Conservation (phyloP, 2,888 invertebrate genomes). For the Ennomos quercinarius region DNA sequence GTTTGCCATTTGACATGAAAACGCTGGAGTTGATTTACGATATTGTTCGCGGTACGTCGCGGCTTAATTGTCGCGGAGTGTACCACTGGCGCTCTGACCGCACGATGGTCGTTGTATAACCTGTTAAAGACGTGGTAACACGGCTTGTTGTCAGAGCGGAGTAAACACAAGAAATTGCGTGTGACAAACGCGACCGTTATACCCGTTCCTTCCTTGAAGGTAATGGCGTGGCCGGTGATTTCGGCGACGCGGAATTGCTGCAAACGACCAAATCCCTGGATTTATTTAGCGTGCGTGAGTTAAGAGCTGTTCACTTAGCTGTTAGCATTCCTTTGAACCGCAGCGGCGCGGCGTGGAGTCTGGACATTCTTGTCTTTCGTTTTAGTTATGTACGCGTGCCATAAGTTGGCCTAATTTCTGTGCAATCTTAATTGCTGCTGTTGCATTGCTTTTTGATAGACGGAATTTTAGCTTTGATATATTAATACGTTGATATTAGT, state of each 20-base stretch:
- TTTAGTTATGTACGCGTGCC: constrained; percentile 25
- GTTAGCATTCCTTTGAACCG: constrained; percentile 42
- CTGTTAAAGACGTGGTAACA: constrained; percentile 13
- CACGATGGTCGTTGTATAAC: constrained; percentile 29
- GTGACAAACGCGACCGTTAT: constrained; percentile 39
- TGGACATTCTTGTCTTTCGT: constrained; percentile 43
- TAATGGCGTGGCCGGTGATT: constrained; percentile 44
- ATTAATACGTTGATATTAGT: neutral
- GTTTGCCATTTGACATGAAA: constrained; percentile 44
- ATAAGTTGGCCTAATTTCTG: constrained; percentile 34
- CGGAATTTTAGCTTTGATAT: constrained; percentile 8
- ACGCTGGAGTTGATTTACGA: constrained; percentile 42
- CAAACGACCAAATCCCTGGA: constrained; percentile 53
- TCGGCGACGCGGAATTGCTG: constrained; percentile 55
- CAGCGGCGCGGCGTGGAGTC: constrained; percentile 42
- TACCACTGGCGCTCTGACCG: constrained; percentile 40
- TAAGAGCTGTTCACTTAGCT: constrained; percentile 44
- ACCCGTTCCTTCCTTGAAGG: constrained; percentile 31
- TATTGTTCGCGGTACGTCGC: constrained; percentile 40
- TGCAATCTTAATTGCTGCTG: constrained; percentile 15
- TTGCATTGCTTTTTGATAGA: constrained; percentile 19
- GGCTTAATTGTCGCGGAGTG: constrained; percentile 40
- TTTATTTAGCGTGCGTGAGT: constrained; percentile 54
- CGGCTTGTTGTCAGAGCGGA: constrained; percentile 4
- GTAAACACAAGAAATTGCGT: constrained; percentile 21